Evolutionary conservation across 2,797 vertebrate genomes (phyloP), one percentile per base, ranked within the genome.

Genomic region (Squalus acanthias): DNA sequence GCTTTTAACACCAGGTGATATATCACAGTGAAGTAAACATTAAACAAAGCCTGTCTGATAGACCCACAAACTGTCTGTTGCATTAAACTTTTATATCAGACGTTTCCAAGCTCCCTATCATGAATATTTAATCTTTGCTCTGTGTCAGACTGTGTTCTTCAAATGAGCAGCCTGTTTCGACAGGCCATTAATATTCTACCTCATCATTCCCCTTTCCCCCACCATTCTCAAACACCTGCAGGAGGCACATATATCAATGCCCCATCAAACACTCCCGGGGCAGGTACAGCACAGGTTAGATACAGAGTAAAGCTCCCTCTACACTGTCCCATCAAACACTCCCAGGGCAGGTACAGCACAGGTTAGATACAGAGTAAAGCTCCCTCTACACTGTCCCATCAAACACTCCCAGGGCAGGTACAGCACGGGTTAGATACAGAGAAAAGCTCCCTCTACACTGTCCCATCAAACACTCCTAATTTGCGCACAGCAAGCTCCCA

Each of bases 81-180:
- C 88, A 60, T 92, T 92, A 93, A 39, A 91, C 29, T 63, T 91
- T 91, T 63, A 91, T 63, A 91, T 91, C 88, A n/a, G 63, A n/a
- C 63, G 63, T 93, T 65, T 93, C 60, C 60, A 67, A 67, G 63
- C 60, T 39, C 33, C n/a, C 1, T 3, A 7, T 24, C 91, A 93
- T 93, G 91, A 93, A 93, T 93, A 93, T 93, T 93, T 67, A 93
- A 93, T 67, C 91, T 3, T 9, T 5, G 12, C 13, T 39, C 46
- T 63, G 7, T 93, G 91, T 93, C 5, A 13, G 88, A 6, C 88
- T 33, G 26, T 92, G 63, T 93, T 39, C 33, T 93, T 39, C 91
- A 93, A 65, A 39, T 33, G 33, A 15, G 20, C 60, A 93, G 5
- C 63, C 65, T 22, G 7, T 20, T 93, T 22, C 91, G 20, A 0